Base-by-base conservation (phyloP, 2,888 invertebrate species). In the Pheosia tremula region DNA sequence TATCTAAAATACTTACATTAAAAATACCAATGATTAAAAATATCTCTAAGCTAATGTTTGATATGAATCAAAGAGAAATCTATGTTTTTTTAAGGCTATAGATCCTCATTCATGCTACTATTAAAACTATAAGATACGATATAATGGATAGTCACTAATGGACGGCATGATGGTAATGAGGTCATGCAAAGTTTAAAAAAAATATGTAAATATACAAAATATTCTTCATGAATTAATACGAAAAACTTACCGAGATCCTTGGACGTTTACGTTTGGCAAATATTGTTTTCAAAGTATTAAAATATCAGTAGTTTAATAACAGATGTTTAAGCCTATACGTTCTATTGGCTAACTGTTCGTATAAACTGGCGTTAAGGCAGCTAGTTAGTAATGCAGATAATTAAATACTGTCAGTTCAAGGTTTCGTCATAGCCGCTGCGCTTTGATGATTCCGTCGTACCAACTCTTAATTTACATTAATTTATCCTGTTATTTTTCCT, bases 381-480 rank as follows among this genome's bases (percentile, higher is more conserved):
- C 68, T 71, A 61, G 75, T 75, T 79, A 81, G 71, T 71, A 67
- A 79, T 80, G 78, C 63, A 74, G 81, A 82, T 82, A 82, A 81
- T 81, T 78, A 80, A 78, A 81, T 79, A 79, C 79, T 82, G 77
- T 81, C 83, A 85, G 87, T 82, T 82, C 79, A 84, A 83, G 83
- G 83, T 71, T 82, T 78, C 71, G 75, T 79, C 73, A 77, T 68
- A 24, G 24, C 60, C 74, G 77, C 72, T 79, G 64, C 64, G 68
- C 67, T 66, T 66, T 55, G 66, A 69, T 68, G 69, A 69, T 68
- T 72, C 68, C 62, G 69, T 67, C 71, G 61, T 62, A 56, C 58
- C 58, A 45, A 39, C 43, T 59, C 68, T 61, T 60, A 67, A 58
- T 56, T 59, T 10, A 37, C 45, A 45, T 61, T 9, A 39, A 57